A percentile compares a stretch with the other conserved stretches of the same genome.
phyloP scores from a whole-genome alignment of 2,888 invertebrate species.

The Candidula unifasciata region DNA sequence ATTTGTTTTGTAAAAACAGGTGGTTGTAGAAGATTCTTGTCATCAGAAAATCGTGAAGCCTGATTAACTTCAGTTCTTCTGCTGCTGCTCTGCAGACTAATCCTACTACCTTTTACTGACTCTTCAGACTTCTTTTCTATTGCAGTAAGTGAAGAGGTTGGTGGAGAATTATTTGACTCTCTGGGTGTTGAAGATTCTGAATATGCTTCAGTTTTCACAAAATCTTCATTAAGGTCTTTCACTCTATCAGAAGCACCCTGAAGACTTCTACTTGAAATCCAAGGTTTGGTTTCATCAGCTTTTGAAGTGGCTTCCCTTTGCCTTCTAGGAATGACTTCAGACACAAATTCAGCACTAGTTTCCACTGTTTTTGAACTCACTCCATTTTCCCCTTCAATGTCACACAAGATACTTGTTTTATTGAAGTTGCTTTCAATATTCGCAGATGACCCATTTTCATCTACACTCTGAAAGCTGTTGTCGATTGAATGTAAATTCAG shows the following conservation, averaged over 20 bases:
- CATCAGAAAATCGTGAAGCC: background rate
- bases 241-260: background rate
- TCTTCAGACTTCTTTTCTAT: background rate
- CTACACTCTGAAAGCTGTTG: background rate
- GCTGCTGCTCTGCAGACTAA: background rate
- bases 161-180: background rate
- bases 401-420: too few relatives aligned
- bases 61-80: background rate
- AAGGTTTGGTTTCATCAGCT: background rate
- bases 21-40: background rate
- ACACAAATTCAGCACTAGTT: background rate
- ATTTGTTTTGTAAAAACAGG: slow-evolving; percentile 64
- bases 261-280: background rate
- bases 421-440: background rate
- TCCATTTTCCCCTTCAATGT: background rate
- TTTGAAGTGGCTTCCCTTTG: background rate
- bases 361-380: background rate
- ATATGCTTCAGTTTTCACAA: background rate
- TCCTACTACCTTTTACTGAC: background rate
- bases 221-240: background rate
- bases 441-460: background rate
- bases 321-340: background rate
- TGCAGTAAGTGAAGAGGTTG: background rate
- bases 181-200: background rate
- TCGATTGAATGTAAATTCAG: background rate